These are phyloP conservation scores for Oxystoma pomonae DNA, from an alignment of 2,888 invertebrate species.

Conservation along the genomic window DNA sequence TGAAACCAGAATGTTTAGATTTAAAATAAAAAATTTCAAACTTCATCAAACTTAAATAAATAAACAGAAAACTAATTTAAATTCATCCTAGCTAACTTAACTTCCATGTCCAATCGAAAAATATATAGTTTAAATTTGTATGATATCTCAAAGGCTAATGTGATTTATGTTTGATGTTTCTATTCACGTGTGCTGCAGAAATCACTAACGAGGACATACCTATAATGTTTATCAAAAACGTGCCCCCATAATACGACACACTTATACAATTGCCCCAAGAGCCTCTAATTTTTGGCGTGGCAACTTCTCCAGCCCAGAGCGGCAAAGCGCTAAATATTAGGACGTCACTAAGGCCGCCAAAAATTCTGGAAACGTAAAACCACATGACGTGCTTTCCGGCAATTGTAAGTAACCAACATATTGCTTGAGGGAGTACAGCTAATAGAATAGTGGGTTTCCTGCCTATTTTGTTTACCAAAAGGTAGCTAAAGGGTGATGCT, in stretches of 20 bases:
- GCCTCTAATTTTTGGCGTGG: conserved; percentile 36
- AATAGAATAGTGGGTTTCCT: not conserved
- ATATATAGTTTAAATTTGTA: too few species aligned
- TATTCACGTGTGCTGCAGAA: too few species aligned
- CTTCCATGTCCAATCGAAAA: too few species aligned
- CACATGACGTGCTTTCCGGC: not conserved
- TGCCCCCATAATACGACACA: conserved; percentile 33
- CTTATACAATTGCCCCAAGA: conserved; percentile 36
- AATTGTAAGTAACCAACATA: not conserved
- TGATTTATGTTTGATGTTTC: too few species aligned
- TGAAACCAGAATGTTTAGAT: too few species aligned
- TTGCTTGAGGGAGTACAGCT: not conserved
- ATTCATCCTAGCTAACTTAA: too few species aligned
- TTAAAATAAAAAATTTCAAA: too few species aligned
- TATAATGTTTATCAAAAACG: conserved; percentile 47
- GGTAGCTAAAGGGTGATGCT: not conserved
- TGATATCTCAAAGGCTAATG: too few species aligned
- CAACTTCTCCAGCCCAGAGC: conserved; percentile 24
- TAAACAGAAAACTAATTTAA: too few species aligned
- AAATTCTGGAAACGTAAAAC: not conserved
- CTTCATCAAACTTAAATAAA: too few species aligned
- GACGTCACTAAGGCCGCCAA: not conserved
- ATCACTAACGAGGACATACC: too few species aligned
- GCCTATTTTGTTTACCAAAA: not conserved
- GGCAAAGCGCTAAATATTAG: not conserved